phyloP scores from a whole-genome alignment of 2,113 vertebrate species.

The Falcunculus frontatus region DNA sequence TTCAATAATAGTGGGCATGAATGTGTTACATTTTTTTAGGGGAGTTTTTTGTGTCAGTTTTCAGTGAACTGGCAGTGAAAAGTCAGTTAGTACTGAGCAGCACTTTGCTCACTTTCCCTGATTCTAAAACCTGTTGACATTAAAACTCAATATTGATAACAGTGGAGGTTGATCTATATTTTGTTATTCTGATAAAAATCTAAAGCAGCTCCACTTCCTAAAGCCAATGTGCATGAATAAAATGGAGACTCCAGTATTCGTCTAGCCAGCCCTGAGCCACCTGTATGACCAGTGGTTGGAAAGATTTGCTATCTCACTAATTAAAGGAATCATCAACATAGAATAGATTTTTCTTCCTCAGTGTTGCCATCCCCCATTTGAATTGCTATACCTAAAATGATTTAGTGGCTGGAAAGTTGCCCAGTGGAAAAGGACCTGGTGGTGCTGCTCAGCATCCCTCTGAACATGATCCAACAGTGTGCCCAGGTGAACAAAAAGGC shows the following conservation, averaged over 20 bases:
- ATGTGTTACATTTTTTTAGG: not conserved
- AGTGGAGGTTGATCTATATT: not conserved
- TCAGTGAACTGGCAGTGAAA: not conserved
- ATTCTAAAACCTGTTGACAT: not conserved
- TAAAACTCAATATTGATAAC: not conserved
- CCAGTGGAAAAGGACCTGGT: not conserved
- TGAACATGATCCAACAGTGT: not conserved
- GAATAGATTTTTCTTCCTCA: not conserved
- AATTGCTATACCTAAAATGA: not conserved
- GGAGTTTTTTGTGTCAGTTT: not conserved
- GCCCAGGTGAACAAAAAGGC: not conserved
- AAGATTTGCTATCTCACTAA: not conserved
- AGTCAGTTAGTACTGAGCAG: not conserved
- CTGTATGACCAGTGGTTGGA: not conserved
- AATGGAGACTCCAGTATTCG: not conserved
- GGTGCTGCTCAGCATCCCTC: not conserved
- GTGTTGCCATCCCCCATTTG: not conserved
- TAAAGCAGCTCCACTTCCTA: not conserved
- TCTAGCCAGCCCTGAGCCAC: not conserved
- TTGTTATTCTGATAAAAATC: not conserved
- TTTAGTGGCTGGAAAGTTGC: not conserved
- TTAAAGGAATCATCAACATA: not conserved
- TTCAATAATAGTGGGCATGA: not conserved
- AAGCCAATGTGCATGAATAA: not conserved
- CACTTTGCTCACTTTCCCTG: not conserved